Evolutionary conservation across 1,140 invertebrate genomes (phyloP), one percentile per base, ranked within the genome.

Genomic region (Zaprionus kolodkinae): DNA sequence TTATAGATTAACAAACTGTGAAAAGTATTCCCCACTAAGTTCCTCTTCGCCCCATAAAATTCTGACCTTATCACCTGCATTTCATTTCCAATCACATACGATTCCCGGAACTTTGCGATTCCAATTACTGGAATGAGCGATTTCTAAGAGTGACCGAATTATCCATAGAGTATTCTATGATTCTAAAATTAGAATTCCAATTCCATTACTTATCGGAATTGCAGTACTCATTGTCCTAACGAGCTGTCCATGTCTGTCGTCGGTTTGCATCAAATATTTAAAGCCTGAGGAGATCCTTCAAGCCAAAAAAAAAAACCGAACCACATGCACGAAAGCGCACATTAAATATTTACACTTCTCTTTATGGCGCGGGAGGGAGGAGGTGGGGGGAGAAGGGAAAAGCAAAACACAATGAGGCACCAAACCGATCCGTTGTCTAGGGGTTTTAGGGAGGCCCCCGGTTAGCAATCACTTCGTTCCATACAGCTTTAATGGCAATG

Each of bases 271-370:
- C 36, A 60, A 67, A 35, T 63, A 63, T 62, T 72, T 70, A 63
- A 70, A 50, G 36, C 9, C 50, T 56, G 33, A 36, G 6, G 6
- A 73, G 10, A 73, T 38, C 48, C 45, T 15, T n/a, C 6, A 52
- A 38, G 27, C 10, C 33, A 27, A 56, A 63, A 50, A 33, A 65
- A 30, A 30, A 21, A 30, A 30, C 27, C 40, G 57, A 60, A 71
- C 68, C 87, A 90, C 82, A 79, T 79, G 83, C 83, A 87, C 78
- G 85, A 88, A 87, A 87, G 84, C 84, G 84, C 90, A 90, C 89
- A 91, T 91, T 91, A 91, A 91, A 91, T 91, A 91, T 91, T 91
- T 91, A 91, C 89, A 91, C 85, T 91, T 81, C 78, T 90, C 89
- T 89, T 91, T 91, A 91, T 91, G 74, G 89, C 60, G 69, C 45